A percentile compares a stretch with the other conserved stretches of the same genome.
Conservation (phyloP, 2,113 vertebrate genomes). For the Xiphophorus hellerii region DNA sequence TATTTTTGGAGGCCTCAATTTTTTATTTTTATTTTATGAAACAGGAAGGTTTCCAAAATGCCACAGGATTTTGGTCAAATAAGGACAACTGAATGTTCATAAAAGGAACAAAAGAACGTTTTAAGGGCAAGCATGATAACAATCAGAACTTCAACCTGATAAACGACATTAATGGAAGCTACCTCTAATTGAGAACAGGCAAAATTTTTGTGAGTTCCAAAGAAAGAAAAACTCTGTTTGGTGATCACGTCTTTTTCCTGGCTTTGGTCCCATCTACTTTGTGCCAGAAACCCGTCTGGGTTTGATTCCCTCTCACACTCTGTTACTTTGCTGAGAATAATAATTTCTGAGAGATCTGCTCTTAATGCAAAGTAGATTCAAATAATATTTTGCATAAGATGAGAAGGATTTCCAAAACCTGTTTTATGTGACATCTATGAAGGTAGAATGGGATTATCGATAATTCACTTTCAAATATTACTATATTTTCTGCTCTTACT, state of each 20-base stretch:
- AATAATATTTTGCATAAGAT: constrained; percentile 29
- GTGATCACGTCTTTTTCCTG: constrained; percentile 45
- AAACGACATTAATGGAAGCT: constrained; percentile 1
- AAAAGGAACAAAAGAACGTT: neutral
- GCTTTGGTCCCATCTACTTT: constrained; percentile 27
- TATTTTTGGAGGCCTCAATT: constrained; percentile 13
- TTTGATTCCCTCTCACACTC: constrained; percentile 60
- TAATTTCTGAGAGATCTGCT: constrained; percentile 44
- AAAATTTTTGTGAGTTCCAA: constrained; percentile 10
- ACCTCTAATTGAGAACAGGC: constrained; percentile 14
- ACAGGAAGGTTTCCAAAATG: constrained; percentile 2
- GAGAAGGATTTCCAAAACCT: neutral
- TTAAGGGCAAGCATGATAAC: neutral
- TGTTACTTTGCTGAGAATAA: constrained; percentile 61
- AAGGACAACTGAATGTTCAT: neutral
- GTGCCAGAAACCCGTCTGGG: constrained; percentile 71
- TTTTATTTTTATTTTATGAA: constrained; percentile 14
- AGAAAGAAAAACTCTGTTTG: constrained; percentile 31
- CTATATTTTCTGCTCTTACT: neutral
- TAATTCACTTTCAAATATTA: neutral
- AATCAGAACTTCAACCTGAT: constrained; percentile 11
- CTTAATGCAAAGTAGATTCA: constrained; percentile 29
- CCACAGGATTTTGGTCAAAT: constrained; percentile 12
- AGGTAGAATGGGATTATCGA: neutral
- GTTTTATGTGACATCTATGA: neutral